These are phyloP conservation scores for Geopemphigus sp. DNA, from an alignment of 1,140 invertebrate species.

Conservation along the genomic window DNA sequence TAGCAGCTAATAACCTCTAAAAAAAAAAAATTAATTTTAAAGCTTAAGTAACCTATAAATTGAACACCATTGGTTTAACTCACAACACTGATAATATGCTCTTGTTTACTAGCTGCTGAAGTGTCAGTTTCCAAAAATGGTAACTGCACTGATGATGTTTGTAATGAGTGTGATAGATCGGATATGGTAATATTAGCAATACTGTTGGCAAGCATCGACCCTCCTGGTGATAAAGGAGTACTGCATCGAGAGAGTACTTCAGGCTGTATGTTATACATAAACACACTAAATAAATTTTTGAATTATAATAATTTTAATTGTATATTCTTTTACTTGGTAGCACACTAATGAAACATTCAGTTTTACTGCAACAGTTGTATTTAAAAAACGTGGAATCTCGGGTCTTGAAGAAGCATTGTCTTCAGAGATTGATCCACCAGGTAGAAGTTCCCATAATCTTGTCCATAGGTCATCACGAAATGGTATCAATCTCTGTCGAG, in stretches of 20 bases:
- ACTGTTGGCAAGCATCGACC: conserved; percentile 60
- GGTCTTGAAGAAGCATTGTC: conserved; percentile 64
- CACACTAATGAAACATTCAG: conserved; percentile 73
- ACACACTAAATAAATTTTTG: background rate
- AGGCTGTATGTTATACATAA: conserved; percentile 59
- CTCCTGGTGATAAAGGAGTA: conserved; percentile 75
- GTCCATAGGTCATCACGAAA: conserved; percentile 80
- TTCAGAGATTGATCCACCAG: conserved; percentile 12
- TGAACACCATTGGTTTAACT: conserved; percentile 52
- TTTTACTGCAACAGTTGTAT: conserved; percentile 70
- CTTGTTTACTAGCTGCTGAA: conserved; percentile 80
- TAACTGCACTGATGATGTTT: conserved; percentile 55
- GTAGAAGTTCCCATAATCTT: conserved; percentile 62
- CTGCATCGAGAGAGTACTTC: conserved; percentile 79
- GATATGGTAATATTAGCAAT: conserved; percentile 54
- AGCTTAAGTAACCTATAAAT: too few species aligned
- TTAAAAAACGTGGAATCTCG: conserved; percentile 64
- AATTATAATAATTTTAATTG: background rate
- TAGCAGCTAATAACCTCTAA: too few species aligned
- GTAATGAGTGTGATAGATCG: conserved; percentile 15
- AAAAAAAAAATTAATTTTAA: too few species aligned
- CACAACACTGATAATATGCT: conserved; percentile 80
- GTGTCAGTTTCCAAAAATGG: conserved; percentile 81
- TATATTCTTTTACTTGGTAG: conserved; percentile 63
- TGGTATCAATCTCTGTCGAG: conserved; percentile 73